Percentiles rank a stretch among this genome's conserved stretches.
Evolutionary conservation across 2,888 invertebrate species (phyloP).

Genomic region (Ormyrus labotus): DNA sequence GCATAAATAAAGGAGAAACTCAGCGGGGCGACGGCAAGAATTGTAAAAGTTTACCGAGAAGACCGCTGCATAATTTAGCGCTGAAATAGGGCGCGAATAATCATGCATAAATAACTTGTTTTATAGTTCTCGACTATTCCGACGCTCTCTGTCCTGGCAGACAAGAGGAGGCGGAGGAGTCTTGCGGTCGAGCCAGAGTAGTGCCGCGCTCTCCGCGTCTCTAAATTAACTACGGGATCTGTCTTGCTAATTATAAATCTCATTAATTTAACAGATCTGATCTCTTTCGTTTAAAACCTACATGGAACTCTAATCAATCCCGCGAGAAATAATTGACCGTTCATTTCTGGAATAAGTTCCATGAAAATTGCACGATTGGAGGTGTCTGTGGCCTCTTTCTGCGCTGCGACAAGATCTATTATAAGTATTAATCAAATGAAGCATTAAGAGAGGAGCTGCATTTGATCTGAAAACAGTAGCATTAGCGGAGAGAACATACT

Average conservation of each 20-base stretch:
- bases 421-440: no score
- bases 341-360: no score
- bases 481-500: background rate
- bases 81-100: constrained; percentile 48
- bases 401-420: no score
- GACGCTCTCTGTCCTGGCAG: constrained; percentile 10
- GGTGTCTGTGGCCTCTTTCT: no score
- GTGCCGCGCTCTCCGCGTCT: constrained; percentile 53
- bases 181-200: constrained; percentile 34
- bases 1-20: constrained; percentile 1
- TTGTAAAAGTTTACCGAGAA: constrained; percentile 28
- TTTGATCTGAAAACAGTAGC: no score
- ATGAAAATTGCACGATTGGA: no score
- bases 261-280: constrained; percentile 62
- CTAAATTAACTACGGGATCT: constrained; percentile 67
- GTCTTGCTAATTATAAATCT: constrained; percentile 70
- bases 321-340: no score
- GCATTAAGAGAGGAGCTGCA: no score
- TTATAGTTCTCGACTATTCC: constrained; percentile 53
- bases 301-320: background rate
- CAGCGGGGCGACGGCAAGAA: constrained; percentile 19
- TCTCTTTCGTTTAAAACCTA: background rate
- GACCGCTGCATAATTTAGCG: constrained; percentile 36
- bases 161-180: constrained; percentile 19
- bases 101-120: constrained; percentile 56